Base-by-base conservation (phyloP, 2,113 vertebrate species). In the Oryzias javanicus region DNA sequence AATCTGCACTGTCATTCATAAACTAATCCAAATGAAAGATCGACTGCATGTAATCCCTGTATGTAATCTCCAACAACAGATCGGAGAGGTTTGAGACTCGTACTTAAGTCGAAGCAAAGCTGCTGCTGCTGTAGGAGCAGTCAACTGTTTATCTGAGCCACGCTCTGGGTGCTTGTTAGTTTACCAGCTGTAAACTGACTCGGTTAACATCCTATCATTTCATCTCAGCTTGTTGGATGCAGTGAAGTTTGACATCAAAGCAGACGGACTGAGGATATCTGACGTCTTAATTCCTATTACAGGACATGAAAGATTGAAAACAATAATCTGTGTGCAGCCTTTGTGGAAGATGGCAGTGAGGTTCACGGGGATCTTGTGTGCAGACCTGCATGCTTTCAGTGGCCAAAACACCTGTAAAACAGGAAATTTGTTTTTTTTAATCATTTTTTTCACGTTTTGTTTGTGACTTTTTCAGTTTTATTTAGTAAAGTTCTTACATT, bases 91-190 rank as follows among this genome's bases (percentile, higher is more conserved):
- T 49, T 76, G 70, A 4, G 14, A 65, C 67, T 60, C 5, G 74
- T 72, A 60, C 87, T 86, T 79, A 86, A 8, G 16, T 46, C n/a
- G 42, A 40, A 78, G 74, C 60, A 40, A 70, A 70, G 51, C 70
- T 80, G 69, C 64, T 78, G 49, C 84, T 72, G 66, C 76, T 76
- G 44, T 62, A 19, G 16, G 75, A 60, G 49, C 20, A 56, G 61
- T 75, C 63, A 84, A 85, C 49, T 72, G 77, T 82, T 82, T 27
- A 27, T 27, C 25, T 27, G 25, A 27, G 3, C 1, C 58, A 58
- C 19, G 17, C 22, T 76, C 53, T 16, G 10, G 71, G 64, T 49
- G 70, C 41, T 49, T 66, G 57, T 72, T 70, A 58, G 69, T 75
- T 83, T 75, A 69, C 51, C 72, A 78, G 72, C 64, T 67, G 77